Percentiles rank a stretch among this genome's conserved stretches.
Evolutionary conservation across 2,888 invertebrate species (phyloP).

Genomic region (Phragmatobia fuliginosa): DNA sequence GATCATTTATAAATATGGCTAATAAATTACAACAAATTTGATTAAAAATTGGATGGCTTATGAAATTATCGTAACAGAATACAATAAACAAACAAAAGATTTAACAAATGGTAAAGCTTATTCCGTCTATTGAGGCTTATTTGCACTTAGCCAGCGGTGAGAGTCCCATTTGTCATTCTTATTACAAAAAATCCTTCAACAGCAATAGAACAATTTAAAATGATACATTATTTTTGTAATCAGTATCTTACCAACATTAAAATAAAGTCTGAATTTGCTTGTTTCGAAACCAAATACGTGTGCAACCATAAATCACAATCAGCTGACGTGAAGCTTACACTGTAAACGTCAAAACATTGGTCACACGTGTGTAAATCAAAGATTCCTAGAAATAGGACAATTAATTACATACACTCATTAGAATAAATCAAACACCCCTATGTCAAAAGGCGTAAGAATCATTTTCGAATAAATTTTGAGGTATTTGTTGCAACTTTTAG

Average conservation of each 20-base stretch:
- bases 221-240: conserved; percentile 1
- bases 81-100: neutral
- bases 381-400: conserved; percentile 44
- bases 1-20: neutral
- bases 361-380: conserved; percentile 57
- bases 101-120: conserved; percentile 6
- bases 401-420: neutral
- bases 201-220: conserved; percentile 17
- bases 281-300: conserved; percentile 17
- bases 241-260: rapidly evolving
- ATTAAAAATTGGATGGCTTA: neutral
- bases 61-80: neutral
- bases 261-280: conserved; percentile 30
- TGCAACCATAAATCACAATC: conserved; percentile 52
- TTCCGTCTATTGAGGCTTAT: conserved; percentile 10
- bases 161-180: conserved; percentile 41
- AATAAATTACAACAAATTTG: neutral
- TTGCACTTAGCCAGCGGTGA: conserved; percentile 23
- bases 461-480: conserved; percentile 15
- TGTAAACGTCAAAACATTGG: conserved; percentile 61
- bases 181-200: conserved; percentile 43
- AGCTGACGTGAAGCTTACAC: conserved; percentile 52
- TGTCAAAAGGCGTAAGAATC: neutral
- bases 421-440: conserved; percentile 20
- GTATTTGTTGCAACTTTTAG: neutral